Evolutionary conservation across 1,140 invertebrate genomes (phyloP), one percentile per base, ranked within the genome.

Genomic region (Drosophila neocordata): DNA sequence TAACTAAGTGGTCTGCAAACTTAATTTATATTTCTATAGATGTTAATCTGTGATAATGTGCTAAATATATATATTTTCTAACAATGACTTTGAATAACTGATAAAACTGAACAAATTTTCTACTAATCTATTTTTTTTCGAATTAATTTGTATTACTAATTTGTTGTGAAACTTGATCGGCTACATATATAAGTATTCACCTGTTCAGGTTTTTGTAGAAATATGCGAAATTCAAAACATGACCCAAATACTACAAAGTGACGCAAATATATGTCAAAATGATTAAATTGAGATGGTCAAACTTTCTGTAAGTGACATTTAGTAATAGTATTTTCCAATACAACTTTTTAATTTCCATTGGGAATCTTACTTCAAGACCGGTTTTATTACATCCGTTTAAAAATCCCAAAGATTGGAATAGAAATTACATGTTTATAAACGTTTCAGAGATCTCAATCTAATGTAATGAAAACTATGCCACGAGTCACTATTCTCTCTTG

Each of bases 371-470:
- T 15, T 15, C 1, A 20, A 15, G 1, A 73, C 71, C 55, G 62
- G 71, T 73, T 73, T 65, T 55, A 8, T 6, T 18, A 27, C 13
- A 18, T 22, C 15, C 24, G 24, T 31, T 44, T 18, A 51, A 12
- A 70, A 12, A 41, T 12, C 8, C 5, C n/a, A 57, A 56, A 56
- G 70, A 73, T 73, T 62, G 62, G 31, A 66, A 55, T 60, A 73
- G 71, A 73, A 73, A 73, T 55, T n/a, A 41, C 24, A 58, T 73
- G 57, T 70, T 24, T 44, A 9, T 72, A 38, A 64, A 15, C 35
- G 31, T 27, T 52, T 27, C 34, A 9, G 15, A 48, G 31, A 73
- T 73, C 65, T 66, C 55, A 20, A 62, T 24, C 11, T 2, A 20
- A 22, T 48, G 12, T 55, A 63, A 56, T 48, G 18, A 6, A 20